Evolutionary conservation across 2,113 vertebrate genomes (phyloP), one percentile per base, ranked within the genome.

Genomic region (Oreochromis niloticus): DNA sequence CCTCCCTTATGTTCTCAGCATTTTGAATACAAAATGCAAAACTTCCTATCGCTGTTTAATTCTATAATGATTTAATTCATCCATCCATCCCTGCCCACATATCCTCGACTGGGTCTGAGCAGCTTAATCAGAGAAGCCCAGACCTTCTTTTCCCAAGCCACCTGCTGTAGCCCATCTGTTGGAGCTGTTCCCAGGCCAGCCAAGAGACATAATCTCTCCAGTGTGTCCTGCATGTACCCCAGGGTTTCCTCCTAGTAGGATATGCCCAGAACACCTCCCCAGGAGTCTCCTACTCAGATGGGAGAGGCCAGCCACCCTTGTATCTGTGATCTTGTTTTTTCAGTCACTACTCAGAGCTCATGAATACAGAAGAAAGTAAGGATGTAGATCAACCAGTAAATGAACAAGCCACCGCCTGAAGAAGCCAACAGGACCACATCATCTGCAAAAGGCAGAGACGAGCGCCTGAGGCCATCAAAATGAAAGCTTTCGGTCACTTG

Each of bases 41-140:
- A 17, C 8, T 34, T 9, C 55, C 6, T 27, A 14, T 57, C 6
- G 2, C 55, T 1, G 9, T 22, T 19, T 41, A 41, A 32, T 68
- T 68, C 63, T 19, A 68, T 68, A 41, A 41, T 41, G 7, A 22
- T 8, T n/a, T 41, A 36, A 68, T 24, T 11, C 63, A 14, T 43
- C 41, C 12, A 13, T 68, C 19, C 34, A 68, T 68, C 17, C n/a
- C 7, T 71, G 6, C 7, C 36, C 63, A 36, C 59, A 36, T 63
- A 71, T 71, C 36, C 41, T 36, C 6, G 36, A 39, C 63, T 24
- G 63, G 0, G 11, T 41, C 7, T 41, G 34, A 68, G 63, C 36
- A 68, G 19, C 34, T 66, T 22, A 66, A 66, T 36, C 61, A 66
- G 61, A 66, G 61, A n/a, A 39, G 61, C 61, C 61, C 61, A 66